Conservation (phyloP, 2,888 invertebrate species). For the Gymnocheta viridis region DNA sequence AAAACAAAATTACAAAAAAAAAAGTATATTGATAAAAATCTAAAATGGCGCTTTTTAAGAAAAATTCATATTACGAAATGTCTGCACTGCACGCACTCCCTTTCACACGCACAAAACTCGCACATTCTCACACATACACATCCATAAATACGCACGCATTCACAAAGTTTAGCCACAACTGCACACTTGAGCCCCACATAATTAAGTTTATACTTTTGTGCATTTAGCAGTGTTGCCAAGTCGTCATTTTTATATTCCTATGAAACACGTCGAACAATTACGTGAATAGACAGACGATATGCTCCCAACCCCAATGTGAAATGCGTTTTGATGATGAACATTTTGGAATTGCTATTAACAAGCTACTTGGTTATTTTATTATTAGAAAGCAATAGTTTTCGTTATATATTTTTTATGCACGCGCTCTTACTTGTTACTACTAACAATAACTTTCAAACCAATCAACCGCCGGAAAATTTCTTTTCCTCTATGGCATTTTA, state of each 20-base stretch:
- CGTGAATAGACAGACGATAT: too few species aligned
- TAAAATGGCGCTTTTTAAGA: constrained; percentile 64
- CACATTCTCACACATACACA: background rate
- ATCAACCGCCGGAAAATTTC: too few species aligned
- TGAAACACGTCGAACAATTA: background rate
- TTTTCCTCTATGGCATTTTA: too few species aligned
- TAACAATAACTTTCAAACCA: too few species aligned
- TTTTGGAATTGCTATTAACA: too few species aligned
- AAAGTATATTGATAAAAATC: constrained; percentile 35
- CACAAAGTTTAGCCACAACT: constrained; percentile 6
- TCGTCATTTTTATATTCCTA: background rate
- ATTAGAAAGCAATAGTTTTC: too few species aligned
- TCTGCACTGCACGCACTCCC: constrained; percentile 36
- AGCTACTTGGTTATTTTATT: too few species aligned
- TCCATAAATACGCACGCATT: background rate
- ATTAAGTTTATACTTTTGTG: background rate
- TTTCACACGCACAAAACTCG: background rate
- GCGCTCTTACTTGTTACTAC: too few species aligned
- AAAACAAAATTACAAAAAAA: constrained; percentile 28
- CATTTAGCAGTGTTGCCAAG: background rate
- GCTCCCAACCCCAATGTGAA: too few species aligned
- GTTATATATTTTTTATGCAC: too few species aligned
- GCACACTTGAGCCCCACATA: constrained; percentile 42
- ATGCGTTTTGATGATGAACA: too few species aligned
- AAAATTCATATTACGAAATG: constrained; percentile 57